These are phyloP conservation scores for Troides aeacus DNA, from an alignment of 2,888 invertebrate genomes.

Conservation along the genomic window DNA sequence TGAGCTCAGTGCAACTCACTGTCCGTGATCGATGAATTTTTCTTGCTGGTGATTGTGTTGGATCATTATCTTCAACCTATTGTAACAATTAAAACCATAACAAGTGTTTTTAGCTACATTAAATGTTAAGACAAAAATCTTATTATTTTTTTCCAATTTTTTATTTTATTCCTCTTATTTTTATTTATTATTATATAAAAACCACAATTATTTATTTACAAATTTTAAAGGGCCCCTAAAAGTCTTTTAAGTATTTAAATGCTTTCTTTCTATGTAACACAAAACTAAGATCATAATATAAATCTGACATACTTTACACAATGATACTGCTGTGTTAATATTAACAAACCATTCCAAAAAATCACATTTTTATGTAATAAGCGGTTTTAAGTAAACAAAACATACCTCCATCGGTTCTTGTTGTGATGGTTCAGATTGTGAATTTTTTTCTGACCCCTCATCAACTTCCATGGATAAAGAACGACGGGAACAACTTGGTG, in stretches of 20 bases:
- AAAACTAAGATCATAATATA: too few relatives aligned
- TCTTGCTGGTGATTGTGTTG: conserved; percentile 65
- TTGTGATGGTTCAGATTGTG: conserved; percentile 61
- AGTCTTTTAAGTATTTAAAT: too few relatives aligned
- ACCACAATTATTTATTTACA: too few relatives aligned
- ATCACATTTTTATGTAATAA: too few relatives aligned
- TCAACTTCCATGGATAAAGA: conserved; percentile 76
- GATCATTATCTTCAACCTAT: conserved; percentile 78
- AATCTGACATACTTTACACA: too few relatives aligned
- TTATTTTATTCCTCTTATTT: not conserved
- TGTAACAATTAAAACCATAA: not conserved
- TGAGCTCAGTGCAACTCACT: conserved; percentile 80
- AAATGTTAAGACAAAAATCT: not conserved
- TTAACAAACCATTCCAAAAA: too few relatives aligned
- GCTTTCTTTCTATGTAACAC: too few relatives aligned
- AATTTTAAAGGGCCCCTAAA: too few relatives aligned
- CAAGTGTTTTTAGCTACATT: too few relatives aligned
- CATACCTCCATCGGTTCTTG: conserved; percentile 73
- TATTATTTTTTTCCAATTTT: not conserved
- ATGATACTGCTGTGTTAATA: too few relatives aligned
- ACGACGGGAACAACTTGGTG: conserved; percentile 72
- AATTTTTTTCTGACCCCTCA: conserved; percentile 71
- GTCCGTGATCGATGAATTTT: conserved; percentile 69
- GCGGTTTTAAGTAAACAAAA: not conserved
- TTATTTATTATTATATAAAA: not conserved